Evolutionary conservation across 1,140 invertebrate genomes (phyloP).

Genomic region (Phenacoccus solenopsis): DNA sequence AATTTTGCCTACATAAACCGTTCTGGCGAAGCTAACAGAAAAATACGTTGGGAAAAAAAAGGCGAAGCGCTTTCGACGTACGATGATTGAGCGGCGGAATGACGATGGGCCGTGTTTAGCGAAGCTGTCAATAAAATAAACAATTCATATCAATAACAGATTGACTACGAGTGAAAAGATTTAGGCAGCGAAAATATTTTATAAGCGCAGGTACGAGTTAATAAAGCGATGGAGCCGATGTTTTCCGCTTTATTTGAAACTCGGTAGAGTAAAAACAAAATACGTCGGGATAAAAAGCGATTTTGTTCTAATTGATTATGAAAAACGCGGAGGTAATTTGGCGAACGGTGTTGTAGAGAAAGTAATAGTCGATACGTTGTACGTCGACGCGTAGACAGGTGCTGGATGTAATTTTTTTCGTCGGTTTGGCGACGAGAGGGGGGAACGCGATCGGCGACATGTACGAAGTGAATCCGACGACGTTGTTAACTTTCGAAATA

Average conservation of each 20-base stretch:
- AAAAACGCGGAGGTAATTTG: too few relatives aligned
- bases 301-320: not conserved
- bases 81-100: too few relatives aligned
- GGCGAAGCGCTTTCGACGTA: too few relatives aligned
- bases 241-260: not conserved
- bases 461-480: not conserved
- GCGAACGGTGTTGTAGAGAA: not conserved
- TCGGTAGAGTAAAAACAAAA: not conserved
- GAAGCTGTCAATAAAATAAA: not conserved
- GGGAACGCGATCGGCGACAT: not conserved
- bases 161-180: not conserved
- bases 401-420: not conserved
- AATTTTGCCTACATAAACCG: too few relatives aligned
- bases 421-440: not conserved
- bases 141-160: not conserved
- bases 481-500: not conserved
- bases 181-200: too few relatives aligned
- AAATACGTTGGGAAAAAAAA: too few relatives aligned
- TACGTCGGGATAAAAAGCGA: not conserved
- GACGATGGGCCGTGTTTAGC: too few relatives aligned
- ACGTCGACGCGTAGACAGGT: not conserved
- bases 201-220: not conserved
- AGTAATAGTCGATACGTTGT: not conserved
- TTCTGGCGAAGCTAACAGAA: too few relatives aligned
- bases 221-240: not conserved